Evolutionary conservation across 1,140 invertebrate species (phyloP).

Genomic region (Drosophila lini): DNA sequence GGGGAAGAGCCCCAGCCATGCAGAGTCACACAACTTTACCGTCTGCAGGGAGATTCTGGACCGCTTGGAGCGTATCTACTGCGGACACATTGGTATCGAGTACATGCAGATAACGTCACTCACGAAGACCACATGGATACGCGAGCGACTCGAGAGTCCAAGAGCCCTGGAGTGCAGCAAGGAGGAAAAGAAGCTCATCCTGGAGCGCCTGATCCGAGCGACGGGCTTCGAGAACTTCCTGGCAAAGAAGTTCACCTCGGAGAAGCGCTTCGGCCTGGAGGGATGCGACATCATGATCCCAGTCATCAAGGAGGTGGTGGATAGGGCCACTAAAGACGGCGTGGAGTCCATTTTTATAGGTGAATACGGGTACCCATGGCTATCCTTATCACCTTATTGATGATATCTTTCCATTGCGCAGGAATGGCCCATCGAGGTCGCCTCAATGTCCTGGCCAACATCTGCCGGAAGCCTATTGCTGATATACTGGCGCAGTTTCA

Average conservation of each 20-base stretch:
- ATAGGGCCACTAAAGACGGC: constrained; percentile 90
- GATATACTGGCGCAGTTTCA: constrained; percentile 95
- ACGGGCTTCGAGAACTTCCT: constrained; percentile 92
- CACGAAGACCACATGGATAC: constrained; percentile 92
- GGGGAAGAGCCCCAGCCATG: background rate
- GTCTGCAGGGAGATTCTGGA: constrained; percentile 89
- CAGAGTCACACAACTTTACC: constrained; percentile 64
- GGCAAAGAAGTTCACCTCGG: constrained; percentile 94
- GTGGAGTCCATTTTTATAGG: constrained; percentile 88
- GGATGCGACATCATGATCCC: constrained; percentile 96
- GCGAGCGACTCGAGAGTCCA: constrained; percentile 92
- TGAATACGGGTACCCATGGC: background rate
- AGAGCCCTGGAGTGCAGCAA: constrained; percentile 53
- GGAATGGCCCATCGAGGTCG: constrained; percentile 97
- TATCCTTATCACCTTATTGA: background rate
- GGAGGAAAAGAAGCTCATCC: constrained; percentile 56
- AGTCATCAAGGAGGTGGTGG: constrained; percentile 94
- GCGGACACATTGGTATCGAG: constrained; percentile 91
- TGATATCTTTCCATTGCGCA: constrained; percentile 87
- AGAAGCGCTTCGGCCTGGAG: constrained; percentile 96
- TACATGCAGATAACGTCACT: constrained; percentile 94
- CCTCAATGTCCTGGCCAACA: constrained; percentile 95
- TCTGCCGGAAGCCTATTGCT: constrained; percentile 93
- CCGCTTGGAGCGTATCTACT: constrained; percentile 90
- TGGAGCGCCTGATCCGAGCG: constrained; percentile 58